Base-by-base conservation (phyloP, 2,113 vertebrate genomes). In the Hippocampus comes region DNA sequence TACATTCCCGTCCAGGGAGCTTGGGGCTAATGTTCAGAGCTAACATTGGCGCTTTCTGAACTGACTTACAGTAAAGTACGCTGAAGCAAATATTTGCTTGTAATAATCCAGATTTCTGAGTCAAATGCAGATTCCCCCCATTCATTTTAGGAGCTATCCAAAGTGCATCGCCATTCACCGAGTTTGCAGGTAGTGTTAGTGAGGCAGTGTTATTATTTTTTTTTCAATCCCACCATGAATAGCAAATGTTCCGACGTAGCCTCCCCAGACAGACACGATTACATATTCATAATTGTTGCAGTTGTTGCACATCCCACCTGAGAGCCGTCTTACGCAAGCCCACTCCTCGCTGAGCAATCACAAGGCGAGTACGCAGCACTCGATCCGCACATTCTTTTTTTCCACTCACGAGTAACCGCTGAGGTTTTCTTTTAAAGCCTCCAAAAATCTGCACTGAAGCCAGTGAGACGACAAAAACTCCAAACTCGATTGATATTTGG, bases 241-340 rank as follows among this genome's bases (percentile, higher is more conserved):
- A 18, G 27, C 59, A 30, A 34, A 61, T 34, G 27, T 34, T 61
- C 17, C 27, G 18, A 3, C 9, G 27, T 18, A 18, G 6, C 25
- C 59, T 34, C 15, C 30, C 5, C 2, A 59, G 12, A 14, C 56
- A 59, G n/a, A 59, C 12, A 5, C 6, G 25, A 59, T 34, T 17
- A 61, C 59, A 10, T 61, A 61, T 61, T 61, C 59, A 20, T 61
- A 61, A 61, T 61, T 18, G 14, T 61, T 18, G 12, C 59, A 61
- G 15, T 61, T 61, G 48, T 49, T 71, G 59, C 60, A 72, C 73
- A 21, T 11, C 61, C 34, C 67, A 88, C 72, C 79, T 77, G 81
- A 43, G 59, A 73, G 55, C 64, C 9, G 34, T 11, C 46, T 59
- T 61, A 70, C 56, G 53, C 48, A 70, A 30, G 66, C 21, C 27